Evolutionary conservation across 2,888 invertebrate species (phyloP), one percentile per base, ranked within the genome.

Genomic region (Ochropleura plecta): DNA sequence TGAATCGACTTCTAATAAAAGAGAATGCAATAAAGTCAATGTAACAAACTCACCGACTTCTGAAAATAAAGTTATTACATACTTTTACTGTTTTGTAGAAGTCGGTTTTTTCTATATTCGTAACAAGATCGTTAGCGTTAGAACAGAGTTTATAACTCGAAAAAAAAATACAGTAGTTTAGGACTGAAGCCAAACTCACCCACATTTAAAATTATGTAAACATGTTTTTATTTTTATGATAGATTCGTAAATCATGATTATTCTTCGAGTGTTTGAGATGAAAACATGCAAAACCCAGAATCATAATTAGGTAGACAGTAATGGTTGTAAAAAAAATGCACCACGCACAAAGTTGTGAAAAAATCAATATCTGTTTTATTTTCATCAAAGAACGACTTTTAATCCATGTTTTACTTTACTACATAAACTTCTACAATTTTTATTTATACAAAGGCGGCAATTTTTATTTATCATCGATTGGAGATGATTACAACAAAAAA

Each of bases 161-260:
- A 46, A n/a, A 18, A 46, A n/a, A 10, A 44, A 14, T 8, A 1
- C 3, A 18, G 12, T 46, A 9, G 46, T 40, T 46, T 73, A 20
- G 40, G 53, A 73, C 18, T 18, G 40, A 42, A 73, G 51, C 18
- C 53, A 73, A 73, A 62, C 6, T 40, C 40, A 20, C 18, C 8
- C 18, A 73, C 18, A 14, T 73, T 8, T 51, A 42, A 7, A n/a
- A 62, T 44, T 73, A 20, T 14, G 4, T 18, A 18, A 60, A 53
- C 40, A 73, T 40, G 51, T 46, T 73, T n/a, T 59, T 42, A 0
- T 20, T 57, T 70, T 57, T 30, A 40, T 72, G 18, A 53, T 16
- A 14, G 6, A 16, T 18, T 46, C 10, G 20, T 46, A 0, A 60
- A 73, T 51, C 0, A 3, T 48, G 5, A 7, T 16, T 0, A 40